phyloP scores from a whole-genome alignment of 2,888 invertebrate genomes.

The Hirudinaria manillensis region DNA sequence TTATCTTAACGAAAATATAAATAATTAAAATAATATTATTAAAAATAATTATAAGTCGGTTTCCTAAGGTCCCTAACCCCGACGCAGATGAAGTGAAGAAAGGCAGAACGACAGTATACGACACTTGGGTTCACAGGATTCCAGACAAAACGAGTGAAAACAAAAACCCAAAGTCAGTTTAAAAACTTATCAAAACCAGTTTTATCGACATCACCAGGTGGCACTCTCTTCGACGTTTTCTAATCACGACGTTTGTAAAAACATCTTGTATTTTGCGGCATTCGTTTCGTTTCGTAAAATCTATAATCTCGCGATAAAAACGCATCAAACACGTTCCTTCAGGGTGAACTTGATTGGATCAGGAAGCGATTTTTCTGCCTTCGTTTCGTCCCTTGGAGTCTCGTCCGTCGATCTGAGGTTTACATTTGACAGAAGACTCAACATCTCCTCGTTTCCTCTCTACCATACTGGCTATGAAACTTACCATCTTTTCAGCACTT shows the following conservation, averaged over 20 bases:
- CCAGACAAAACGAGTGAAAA: slow-evolving; percentile 29
- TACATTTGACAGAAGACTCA: slow-evolving; percentile 41
- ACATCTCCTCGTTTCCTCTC: slow-evolving; percentile 49
- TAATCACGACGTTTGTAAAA: no score
- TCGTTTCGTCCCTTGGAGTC: slow-evolving; percentile 55
- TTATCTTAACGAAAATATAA: no score
- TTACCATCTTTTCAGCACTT: slow-evolving; percentile 48
- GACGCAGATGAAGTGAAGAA: slow-evolving; percentile 43
- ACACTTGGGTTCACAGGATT: slow-evolving; percentile 45
- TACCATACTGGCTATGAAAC: slow-evolving; percentile 56
- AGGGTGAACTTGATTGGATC: slow-evolving; percentile 49
- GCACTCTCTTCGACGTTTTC: neutral
- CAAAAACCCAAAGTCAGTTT: no score
- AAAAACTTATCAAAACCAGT: neutral
- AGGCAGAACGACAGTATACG: slow-evolving; percentile 46
- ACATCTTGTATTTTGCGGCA: no score
- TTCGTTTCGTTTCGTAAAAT: no score
- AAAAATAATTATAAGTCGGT: no score
- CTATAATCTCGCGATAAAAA: no score
- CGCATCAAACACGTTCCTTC: no score
- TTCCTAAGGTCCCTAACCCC: slow-evolving; percentile 47
- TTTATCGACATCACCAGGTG: neutral
- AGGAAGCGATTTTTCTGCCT: slow-evolving; percentile 56
- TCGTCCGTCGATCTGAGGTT: slow-evolving; percentile 55
- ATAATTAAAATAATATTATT: no score